Conservation (phyloP, 2,797 vertebrate species). For the Sebastes matsubarae region DNA sequence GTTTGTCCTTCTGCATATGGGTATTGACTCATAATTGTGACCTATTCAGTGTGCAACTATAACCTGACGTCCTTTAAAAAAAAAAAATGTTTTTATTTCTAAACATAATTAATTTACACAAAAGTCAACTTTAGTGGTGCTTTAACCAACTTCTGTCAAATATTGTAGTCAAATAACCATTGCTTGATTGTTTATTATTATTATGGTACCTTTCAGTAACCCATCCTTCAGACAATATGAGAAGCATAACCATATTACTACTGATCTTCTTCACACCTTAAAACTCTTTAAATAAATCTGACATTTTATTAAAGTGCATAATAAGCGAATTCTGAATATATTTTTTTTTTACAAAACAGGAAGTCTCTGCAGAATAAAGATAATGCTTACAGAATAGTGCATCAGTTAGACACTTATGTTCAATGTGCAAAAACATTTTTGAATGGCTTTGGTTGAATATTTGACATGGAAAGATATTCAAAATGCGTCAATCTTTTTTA, state of each 20-base stretch:
- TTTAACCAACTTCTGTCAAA: not conserved
- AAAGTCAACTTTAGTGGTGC: not conserved
- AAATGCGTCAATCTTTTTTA: not conserved
- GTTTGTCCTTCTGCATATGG: not conserved
- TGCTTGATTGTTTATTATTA: not conserved
- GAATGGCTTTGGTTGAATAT: conserved; percentile 20
- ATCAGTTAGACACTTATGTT: not conserved
- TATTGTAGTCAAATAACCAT: not conserved
- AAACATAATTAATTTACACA: not conserved
- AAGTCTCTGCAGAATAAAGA: not conserved
- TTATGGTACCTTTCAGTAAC: not conserved
- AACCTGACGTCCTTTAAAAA: not conserved
- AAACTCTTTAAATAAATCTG: not conserved
- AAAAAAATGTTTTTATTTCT: not conserved
- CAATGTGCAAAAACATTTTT: conserved; percentile 38
- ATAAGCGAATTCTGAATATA: not conserved
- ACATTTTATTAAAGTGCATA: conserved; percentile 40
- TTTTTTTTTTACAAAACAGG: not conserved
- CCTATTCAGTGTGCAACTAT: not conserved
- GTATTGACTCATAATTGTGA: not conserved
- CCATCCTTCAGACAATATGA: not conserved
- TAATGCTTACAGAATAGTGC: not conserved
- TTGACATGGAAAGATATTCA: not conserved
- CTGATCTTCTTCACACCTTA: no score
- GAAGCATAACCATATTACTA: not conserved